phyloP scores from a whole-genome alignment of 1,140 invertebrate species.

The Drosophila punjabiensis region DNA sequence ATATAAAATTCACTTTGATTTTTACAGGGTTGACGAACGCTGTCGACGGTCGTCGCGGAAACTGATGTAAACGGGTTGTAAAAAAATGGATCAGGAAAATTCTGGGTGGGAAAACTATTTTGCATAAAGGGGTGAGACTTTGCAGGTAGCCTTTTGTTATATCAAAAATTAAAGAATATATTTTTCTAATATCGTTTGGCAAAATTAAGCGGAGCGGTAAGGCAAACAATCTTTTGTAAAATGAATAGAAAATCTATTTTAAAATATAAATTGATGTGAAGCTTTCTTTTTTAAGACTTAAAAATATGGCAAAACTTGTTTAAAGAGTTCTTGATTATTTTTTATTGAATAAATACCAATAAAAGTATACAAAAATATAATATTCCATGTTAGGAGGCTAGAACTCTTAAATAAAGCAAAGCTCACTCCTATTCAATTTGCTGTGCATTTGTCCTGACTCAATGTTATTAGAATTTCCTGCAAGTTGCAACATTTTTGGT shows the following conservation, averaged over 20 bases:
- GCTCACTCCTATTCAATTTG: background rate
- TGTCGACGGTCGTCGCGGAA: slow-evolving; percentile 37
- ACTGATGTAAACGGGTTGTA: slow-evolving; percentile 28
- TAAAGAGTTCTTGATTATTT: background rate
- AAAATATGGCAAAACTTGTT: no score
- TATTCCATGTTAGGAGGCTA: no score
- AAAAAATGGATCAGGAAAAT: slow-evolving; percentile 14
- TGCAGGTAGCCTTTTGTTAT: slow-evolving; percentile 17
- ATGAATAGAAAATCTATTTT: background rate
- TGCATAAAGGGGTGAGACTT: slow-evolving; percentile 22
- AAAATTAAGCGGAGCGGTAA: slow-evolving; percentile 5
- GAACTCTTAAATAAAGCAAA: background rate
- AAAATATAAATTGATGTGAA: background rate
- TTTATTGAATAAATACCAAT: no score
- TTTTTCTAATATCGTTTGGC: slow-evolving; percentile 4
- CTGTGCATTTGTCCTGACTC: background rate
- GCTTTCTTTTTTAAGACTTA: background rate
- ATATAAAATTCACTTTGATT: slow-evolving; percentile 53
- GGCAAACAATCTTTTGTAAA: slow-evolving; percentile 11
- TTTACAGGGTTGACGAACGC: slow-evolving; percentile 63
- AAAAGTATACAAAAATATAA: background rate
- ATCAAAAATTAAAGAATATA: background rate
- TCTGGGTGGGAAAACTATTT: slow-evolving; percentile 11
- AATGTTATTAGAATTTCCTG: background rate
- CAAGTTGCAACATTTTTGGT: background rate